phyloP scores from a whole-genome alignment of 2,888 invertebrate species.

The Epinotia ramella region DNA sequence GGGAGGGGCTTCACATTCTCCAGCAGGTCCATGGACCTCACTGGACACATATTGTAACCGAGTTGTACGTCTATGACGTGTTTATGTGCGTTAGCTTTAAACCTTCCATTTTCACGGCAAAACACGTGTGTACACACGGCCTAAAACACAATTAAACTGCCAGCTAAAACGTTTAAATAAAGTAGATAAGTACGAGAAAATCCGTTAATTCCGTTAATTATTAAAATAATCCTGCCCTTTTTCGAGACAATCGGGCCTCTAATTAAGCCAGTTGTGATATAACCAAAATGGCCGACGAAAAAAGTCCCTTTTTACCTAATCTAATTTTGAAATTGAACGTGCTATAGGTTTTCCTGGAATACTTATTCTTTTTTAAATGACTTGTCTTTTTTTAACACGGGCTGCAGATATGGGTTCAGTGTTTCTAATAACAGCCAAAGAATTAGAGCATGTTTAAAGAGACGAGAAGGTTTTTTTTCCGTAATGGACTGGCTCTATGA shows the following conservation, averaged over 20 bases:
- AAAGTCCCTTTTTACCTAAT: slow-evolving; percentile 47
- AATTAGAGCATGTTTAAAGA: too few relatives aligned
- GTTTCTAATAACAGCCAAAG: too few relatives aligned
- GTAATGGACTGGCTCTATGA: too few relatives aligned
- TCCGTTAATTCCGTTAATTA: slow-evolving; percentile 55
- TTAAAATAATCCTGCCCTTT: slow-evolving; percentile 54
- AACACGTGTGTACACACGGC: background rate
- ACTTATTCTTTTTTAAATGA: background rate
- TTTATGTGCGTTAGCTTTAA: too few relatives aligned
- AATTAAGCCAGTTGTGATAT: slow-evolving; percentile 51
- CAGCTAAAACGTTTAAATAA: slow-evolving; percentile 36
- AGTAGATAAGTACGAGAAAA: slow-evolving; percentile 48
- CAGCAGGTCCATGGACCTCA: too few relatives aligned
- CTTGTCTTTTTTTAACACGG: too few relatives aligned
- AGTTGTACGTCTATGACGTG: too few relatives aligned
- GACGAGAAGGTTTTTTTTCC: too few relatives aligned
- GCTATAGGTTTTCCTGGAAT: slow-evolving; percentile 7
- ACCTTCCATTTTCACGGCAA: too few relatives aligned
- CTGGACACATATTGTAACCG: too few relatives aligned
- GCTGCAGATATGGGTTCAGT: too few relatives aligned
- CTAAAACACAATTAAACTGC: slow-evolving; percentile 21
- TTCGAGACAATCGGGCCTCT: slow-evolving; percentile 48
- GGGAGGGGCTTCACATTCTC: too few relatives aligned
- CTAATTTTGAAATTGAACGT: slow-evolving; percentile 46
- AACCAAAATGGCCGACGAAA: slow-evolving; percentile 48